Conservation (phyloP, 2,113 vertebrate genomes). For the Alouatta palliata region DNA sequence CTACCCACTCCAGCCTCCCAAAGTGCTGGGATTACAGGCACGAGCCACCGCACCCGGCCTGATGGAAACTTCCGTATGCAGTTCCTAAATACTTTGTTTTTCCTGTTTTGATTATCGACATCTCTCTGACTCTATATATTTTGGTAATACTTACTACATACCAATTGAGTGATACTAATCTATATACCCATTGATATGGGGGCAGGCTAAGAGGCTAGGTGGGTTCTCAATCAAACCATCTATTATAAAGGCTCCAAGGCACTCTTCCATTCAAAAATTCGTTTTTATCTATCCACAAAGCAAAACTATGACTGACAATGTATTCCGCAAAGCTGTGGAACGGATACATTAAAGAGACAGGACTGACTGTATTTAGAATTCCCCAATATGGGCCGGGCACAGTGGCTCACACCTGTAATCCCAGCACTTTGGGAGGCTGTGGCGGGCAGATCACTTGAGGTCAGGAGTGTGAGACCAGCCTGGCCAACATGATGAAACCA, state of each 20-base stretch:
- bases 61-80: background rate
- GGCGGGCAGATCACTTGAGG: too few relatives aligned
- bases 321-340: background rate
- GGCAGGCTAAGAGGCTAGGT: background rate
- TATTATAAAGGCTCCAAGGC: background rate
- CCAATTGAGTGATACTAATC: background rate
- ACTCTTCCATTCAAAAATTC: background rate
- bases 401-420: too few relatives aligned
- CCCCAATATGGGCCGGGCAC: too few relatives aligned
- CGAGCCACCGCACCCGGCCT: background rate
- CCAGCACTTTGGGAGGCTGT: too few relatives aligned
- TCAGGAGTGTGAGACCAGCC: too few relatives aligned
- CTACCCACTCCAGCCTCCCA: too few relatives aligned
- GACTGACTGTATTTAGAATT: background rate
- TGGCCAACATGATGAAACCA: too few relatives aligned
- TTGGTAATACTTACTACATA: background rate
- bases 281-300: background rate
- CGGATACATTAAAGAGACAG: background rate
- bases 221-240: background rate
- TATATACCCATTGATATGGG: background rate
- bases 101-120: constrained; percentile 7
- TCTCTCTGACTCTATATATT: background rate
- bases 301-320: background rate
- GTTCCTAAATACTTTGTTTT: background rate
- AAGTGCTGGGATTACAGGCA: too few relatives aligned